Evolutionary conservation across 2,113 vertebrate species (phyloP).

Genomic region (Bothrops jararaca): DNA sequence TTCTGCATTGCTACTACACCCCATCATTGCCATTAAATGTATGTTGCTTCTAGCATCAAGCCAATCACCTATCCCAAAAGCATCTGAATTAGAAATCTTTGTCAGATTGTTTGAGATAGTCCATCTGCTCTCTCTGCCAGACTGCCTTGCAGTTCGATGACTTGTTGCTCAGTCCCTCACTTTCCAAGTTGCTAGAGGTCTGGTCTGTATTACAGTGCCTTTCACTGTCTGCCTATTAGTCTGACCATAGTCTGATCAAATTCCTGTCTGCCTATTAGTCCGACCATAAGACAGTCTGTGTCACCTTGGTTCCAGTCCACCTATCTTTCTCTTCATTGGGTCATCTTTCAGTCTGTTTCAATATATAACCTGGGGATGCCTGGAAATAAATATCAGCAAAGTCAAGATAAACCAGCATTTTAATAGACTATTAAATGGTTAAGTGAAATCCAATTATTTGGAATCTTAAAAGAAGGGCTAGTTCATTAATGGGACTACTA

Average conservation of each 20-base stretch:
- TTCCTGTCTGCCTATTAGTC: background rate
- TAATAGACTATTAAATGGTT: background rate
- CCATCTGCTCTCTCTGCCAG: background rate
- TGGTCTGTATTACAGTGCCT: background rate
- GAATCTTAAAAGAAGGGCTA: background rate
- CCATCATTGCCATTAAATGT: no score
- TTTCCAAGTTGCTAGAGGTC: background rate
- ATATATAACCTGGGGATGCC: background rate
- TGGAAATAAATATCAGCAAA: background rate
- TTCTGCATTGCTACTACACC: no score
- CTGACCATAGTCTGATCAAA: background rate
- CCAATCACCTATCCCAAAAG: background rate
- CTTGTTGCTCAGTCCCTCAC: background rate
- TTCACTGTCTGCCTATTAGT: background rate
- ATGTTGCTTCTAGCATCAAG: no score
- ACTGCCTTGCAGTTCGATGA: background rate
- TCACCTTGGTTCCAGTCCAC: background rate
- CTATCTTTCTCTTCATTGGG: background rate
- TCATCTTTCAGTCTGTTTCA: background rate
- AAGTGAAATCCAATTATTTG: background rate
- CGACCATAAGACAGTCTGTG: background rate
- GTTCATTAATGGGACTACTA: background rate
- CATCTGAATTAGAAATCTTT: background rate
- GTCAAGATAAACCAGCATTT: background rate
- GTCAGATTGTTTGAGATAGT: background rate